Evolutionary conservation across 2,113 vertebrate species (phyloP).

Genomic region (Sclerurus mexicanus): DNA sequence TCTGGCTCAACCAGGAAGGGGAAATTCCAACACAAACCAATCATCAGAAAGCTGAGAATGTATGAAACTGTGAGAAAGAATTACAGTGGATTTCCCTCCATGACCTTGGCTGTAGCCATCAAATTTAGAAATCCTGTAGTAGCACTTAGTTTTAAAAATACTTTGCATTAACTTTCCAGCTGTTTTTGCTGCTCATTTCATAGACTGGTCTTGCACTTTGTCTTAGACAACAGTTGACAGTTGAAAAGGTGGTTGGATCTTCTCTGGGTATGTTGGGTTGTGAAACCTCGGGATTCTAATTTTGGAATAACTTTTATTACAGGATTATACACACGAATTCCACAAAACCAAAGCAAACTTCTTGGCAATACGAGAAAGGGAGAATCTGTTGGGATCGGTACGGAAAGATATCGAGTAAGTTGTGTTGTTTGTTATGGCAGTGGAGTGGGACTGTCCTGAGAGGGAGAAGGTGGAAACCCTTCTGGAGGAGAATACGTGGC

Average conservation of each 20-base stretch:
- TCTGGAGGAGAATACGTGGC: neutral
- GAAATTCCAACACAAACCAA: neutral
- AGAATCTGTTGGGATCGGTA: slow-evolving; percentile 95
- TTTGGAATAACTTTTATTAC: slow-evolving; percentile 27
- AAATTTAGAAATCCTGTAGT: neutral
- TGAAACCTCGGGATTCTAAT: neutral
- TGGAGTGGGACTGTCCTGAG: neutral
- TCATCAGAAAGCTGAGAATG: neutral
- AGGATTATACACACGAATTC: slow-evolving; percentile 98
- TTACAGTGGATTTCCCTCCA: neutral
- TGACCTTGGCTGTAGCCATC: neutral
- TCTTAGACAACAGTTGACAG: neutral
- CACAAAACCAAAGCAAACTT: slow-evolving; percentile 99
- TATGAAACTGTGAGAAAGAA: neutral
- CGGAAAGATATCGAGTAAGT: slow-evolving; percentile 98
- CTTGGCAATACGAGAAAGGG: slow-evolving; percentile 90
- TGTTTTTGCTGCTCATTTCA: neutral
- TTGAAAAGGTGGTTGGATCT: neutral
- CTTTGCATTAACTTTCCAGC: neutral
- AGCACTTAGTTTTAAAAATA: neutral
- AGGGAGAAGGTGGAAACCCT: neutral
- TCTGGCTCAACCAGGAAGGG: neutral
- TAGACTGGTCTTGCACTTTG: neutral
- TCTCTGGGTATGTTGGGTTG: neutral
- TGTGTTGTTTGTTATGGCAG: neutral